Evolutionary conservation across 2,113 vertebrate genomes (phyloP), one percentile per base, ranked within the genome.

Genomic region (Sander vitreus): DNA sequence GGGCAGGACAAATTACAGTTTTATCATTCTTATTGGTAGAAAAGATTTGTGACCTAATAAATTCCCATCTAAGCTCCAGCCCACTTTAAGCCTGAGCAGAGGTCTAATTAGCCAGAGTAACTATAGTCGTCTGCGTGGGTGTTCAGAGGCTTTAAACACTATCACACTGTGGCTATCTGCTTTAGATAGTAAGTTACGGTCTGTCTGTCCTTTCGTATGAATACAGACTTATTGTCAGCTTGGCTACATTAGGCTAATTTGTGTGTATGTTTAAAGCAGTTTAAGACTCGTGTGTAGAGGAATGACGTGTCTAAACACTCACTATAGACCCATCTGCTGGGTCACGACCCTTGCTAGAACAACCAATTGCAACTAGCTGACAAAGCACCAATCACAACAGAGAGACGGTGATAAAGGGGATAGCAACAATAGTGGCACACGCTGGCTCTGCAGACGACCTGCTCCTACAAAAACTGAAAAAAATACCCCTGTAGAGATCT

Each of bases 261-360:
- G 50, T 82, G 59, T 64, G 50, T 54, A 10, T 67, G 53, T 81
- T 87, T 25, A 76, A 65, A 62, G 67, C 47, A 64, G 72, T 87
- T 69, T 81, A 63, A 73, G 59, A 63, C 19, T 33, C 15, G 25
- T 81, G 51, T 89, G 81, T 90, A 36, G 59, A 87, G 87, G 83
- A 91, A 89, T 90, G 89, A 79, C 9, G 19, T 50, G 16, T 72
- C 77, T 76, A 36, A 76, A 76, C 53, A n/a, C 64, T 81, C 65
- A 53, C 71, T 90, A 86, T 78, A 88, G 85, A 86, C 80, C 93
- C 94, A 95, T 95, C 94, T 95, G 94, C 93, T 70, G 66, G 90
- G 94, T 94, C 92, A 62, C 60, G 93, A 92, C 94, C 93, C 85
- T 65, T 27, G 16, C 63, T 70, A 66, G 19, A 86, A 19, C 73